phyloP scores from a whole-genome alignment of 2,797 vertebrate genomes.

The Poeciliopsis infans region DNA sequence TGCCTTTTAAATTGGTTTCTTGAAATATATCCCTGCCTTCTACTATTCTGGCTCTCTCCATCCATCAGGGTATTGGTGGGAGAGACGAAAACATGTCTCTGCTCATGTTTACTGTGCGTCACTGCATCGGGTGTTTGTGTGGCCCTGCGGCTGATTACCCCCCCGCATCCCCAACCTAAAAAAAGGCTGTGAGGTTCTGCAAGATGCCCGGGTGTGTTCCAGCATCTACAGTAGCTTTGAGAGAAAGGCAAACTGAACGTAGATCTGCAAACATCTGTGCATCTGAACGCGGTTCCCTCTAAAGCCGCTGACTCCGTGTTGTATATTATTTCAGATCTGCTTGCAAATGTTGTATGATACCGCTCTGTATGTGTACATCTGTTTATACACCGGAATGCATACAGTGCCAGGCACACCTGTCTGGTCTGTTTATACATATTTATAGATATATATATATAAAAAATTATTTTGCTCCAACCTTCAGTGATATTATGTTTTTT shows the following conservation, averaged over 20 bases:
- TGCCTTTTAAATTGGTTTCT: constrained; percentile 38
- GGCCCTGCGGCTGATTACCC: constrained; percentile 56
- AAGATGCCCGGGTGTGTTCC: constrained; percentile 39
- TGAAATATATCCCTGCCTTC: constrained; percentile 16
- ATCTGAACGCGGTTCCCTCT: constrained; percentile 37
- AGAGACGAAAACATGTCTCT: constrained; percentile 45
- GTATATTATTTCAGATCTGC: constrained; percentile 59
- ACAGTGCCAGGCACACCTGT: constrained; percentile 51
- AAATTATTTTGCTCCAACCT: constrained; percentile 71
- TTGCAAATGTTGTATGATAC: constrained; percentile 75
- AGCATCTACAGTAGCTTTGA: constrained; percentile 44
- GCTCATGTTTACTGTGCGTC: constrained; percentile 49
- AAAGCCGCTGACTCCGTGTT: constrained; percentile 65
- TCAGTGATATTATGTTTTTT: constrained; percentile 72
- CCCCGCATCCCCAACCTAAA: background rate
- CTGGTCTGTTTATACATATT: constrained; percentile 68
- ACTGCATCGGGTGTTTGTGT: constrained; percentile 56
- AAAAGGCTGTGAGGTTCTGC: constrained; percentile 52
- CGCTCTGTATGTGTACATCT: constrained; percentile 75
- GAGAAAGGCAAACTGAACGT: constrained; percentile 64
- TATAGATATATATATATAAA: constrained; percentile 80
- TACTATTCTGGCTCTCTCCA: constrained; percentile 26
- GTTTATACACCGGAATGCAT: constrained; percentile 74
- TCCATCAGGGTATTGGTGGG: constrained; percentile 37
- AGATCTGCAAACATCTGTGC: constrained; percentile 64